Percentiles rank a stretch among this genome's conserved stretches.
Evolutionary conservation across 2,113 vertebrate genomes (phyloP).

Genomic region (Numenius arquata): DNA sequence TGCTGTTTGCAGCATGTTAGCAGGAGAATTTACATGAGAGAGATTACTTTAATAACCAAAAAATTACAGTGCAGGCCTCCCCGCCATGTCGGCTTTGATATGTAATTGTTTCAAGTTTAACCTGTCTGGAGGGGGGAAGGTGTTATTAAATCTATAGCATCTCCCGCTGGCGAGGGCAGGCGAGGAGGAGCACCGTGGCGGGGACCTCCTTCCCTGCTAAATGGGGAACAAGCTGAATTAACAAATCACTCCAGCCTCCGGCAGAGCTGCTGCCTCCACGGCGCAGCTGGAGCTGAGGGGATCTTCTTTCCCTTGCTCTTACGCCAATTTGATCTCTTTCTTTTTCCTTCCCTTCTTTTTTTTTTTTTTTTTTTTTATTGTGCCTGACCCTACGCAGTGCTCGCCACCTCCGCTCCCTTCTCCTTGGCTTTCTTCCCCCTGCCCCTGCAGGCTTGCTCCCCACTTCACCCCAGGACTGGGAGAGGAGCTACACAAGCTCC

Average conservation of each 20-base stretch:
- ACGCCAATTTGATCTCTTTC: not conserved
- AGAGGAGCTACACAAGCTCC: not conserved
- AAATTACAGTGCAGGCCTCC: constrained; percentile 81
- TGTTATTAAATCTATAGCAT: constrained; percentile 73
- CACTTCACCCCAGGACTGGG: not conserved
- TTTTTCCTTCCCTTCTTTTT: not conserved
- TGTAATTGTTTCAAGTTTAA: constrained; percentile 87
- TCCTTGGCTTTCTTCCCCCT: not conserved
- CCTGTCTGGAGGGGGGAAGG: constrained; percentile 77
- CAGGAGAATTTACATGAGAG: constrained; percentile 80
- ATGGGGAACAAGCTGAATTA: constrained; percentile 64
- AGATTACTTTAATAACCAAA: constrained; percentile 88
- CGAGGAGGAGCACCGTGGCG: constrained; percentile 59
- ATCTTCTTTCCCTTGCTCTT: constrained; percentile 11
- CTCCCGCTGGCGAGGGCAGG: constrained; percentile 65
- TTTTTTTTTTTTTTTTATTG: not conserved
- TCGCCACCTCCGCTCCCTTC: accelerated
- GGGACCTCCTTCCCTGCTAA: constrained; percentile 66
- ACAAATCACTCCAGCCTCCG: constrained; percentile 62
- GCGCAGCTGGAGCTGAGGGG: not conserved
- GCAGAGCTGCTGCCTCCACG: constrained; percentile 3
- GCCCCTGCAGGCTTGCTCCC: not conserved
- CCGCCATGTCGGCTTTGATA: constrained; percentile 76
- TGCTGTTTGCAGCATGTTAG: constrained; percentile 81
- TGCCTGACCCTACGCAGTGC: not conserved